Conservation (phyloP, 2,113 vertebrate genomes). For the Bufo gargarizans region DNA sequence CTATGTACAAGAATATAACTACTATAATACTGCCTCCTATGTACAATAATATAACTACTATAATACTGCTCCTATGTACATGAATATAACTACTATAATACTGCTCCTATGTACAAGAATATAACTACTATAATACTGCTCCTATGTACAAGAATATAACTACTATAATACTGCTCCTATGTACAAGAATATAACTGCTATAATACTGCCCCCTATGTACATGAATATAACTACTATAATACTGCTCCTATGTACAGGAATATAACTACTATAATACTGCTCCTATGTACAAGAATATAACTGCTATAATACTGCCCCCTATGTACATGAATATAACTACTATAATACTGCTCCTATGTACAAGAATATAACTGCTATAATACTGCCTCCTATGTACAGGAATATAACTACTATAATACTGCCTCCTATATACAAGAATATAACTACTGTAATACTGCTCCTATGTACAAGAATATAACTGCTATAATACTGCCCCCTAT, state of each 20-base stretch:
- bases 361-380: no score
- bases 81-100: slow-evolving; percentile 4
- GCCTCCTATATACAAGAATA: neutral
- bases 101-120: neutral
- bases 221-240: neutral
- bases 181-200: no score
- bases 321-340: no score
- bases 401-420: slow-evolving; percentile 9
- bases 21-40: no score
- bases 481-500: neutral
- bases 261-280: slow-evolving; percentile 15
- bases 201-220: no score
- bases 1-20: no score
- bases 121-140: no score
- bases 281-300: neutral
- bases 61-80: neutral
- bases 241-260: neutral
- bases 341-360: no score
- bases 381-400: no score
- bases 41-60: no score
- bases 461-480: neutral
- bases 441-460: neutral
- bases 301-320: neutral
- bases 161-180: no score
- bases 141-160: no score